Evolutionary conservation across 23 tunicate species (phyloP), one percentile per base, ranked within the genome.

Genomic region (Halocynthia aurantium): DNA sequence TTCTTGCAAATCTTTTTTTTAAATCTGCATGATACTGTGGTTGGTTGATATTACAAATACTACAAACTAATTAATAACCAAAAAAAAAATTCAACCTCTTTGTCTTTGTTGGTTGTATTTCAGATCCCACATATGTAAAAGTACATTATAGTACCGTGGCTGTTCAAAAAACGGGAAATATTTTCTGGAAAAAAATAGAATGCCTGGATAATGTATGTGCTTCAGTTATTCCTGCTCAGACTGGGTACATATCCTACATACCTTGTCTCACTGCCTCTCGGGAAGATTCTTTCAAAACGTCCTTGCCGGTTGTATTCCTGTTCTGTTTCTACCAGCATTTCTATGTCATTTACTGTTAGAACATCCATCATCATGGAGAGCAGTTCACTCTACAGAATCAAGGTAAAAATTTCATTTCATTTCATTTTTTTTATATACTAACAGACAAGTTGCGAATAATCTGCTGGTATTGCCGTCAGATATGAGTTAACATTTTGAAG

Each of bases 321-420:
- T 53, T 92, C 98, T 52, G 72, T 74, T 51, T 92, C 98, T 9
- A 83, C 91, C 54, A 92, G 72, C 70, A 86, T 77, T 22, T 81
- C 69, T 50, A 92, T 83, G 82, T 92, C 98, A 53, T 92, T 86
- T 40, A 82, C 88, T 7, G 98, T 92, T 51, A 92, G 78, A 6
- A 52, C 71, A 57, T 85, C 90, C 61, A 91, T 76, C 82, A 91
- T 77, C 73, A 85, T 85, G 11, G 76, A 22, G n/a, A 69, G 56
- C 50, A 85, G 5, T 63, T 82, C 82, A n/a, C 61, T 57, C 97
- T 91, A 73, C 58, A 82, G 65, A 72, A 4, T 31, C 44, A 31
- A 31, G 44, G 44, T 31, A 31, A 31, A 31, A 31, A 31, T 31
- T 4, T 31, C 44, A 31, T 31, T 31, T 31, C 44, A n/a, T n/a